Conservation (phyloP, 2,113 vertebrate species). For the Stictonetta naevosa region DNA sequence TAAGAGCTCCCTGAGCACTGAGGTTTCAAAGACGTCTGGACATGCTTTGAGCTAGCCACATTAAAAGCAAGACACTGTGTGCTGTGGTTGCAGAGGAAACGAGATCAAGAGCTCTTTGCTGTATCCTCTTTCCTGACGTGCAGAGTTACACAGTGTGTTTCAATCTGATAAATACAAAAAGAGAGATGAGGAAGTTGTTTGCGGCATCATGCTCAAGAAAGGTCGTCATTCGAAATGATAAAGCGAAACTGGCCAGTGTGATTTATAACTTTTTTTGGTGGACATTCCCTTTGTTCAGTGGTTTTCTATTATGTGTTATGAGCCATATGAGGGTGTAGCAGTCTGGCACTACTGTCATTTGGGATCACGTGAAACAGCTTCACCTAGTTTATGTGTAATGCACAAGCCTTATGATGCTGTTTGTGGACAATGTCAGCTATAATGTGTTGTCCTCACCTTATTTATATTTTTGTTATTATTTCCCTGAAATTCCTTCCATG, state of each 20-base stretch:
- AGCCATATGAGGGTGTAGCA: conserved; percentile 37
- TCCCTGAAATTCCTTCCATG: neutral
- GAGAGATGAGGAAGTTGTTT: conserved; percentile 14
- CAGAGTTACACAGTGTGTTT: neutral
- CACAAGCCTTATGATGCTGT: conserved; percentile 59
- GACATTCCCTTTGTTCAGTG: neutral
- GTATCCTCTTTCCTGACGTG: neutral
- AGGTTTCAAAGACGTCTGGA: conserved; percentile 44
- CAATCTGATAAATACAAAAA: neutral
- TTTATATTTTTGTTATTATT: neutral
- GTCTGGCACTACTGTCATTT: neutral
- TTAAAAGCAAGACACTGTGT: conserved; percentile 23
- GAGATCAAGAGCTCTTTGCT: conserved; percentile 41
- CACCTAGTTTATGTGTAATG: conserved; percentile 46
- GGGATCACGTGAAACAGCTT: conserved; percentile 23
- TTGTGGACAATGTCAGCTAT: conserved; percentile 12
- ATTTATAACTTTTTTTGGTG: neutral
- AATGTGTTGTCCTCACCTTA: conserved; percentile 13
- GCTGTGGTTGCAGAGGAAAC: conserved; percentile 26
- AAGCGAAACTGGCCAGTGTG: neutral
- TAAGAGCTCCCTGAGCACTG: conserved; percentile 27
- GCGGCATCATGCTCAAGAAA: neutral
- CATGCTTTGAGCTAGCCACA: conserved; percentile 48
- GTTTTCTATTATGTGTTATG: conserved; percentile 44
- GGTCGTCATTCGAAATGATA: neutral